phyloP scores from a whole-genome alignment of 2,113 vertebrate genomes.

The Bombycilla garrulus region DNA sequence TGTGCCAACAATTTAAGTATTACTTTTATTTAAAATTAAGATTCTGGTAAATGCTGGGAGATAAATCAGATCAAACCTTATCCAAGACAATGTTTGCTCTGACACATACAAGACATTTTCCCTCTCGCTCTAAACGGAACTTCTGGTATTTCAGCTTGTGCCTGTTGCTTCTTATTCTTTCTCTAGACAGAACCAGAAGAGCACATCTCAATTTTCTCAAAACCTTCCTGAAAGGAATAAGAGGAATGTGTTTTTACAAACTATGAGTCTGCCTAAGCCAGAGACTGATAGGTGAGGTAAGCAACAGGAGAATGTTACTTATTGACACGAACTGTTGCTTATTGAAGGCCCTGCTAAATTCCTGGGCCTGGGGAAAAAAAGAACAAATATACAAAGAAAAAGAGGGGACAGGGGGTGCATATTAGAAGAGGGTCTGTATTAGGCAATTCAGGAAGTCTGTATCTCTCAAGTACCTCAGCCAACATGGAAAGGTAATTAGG shows the following conservation, averaged over 20 bases:
- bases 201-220: not conserved
- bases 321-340: not conserved
- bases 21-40: not conserved
- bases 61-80: not conserved
- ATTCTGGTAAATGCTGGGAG: not conserved
- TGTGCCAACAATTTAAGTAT: not conserved
- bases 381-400: no score
- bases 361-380: not conserved
- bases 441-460: not conserved
- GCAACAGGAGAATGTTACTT: not conserved
- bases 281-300: not conserved
- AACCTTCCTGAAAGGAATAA: not conserved
- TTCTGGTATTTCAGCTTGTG: not conserved
- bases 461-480: not conserved
- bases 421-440: not conserved
- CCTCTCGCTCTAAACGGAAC: not conserved
- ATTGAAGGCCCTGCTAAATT: not conserved
- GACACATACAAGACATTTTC: not conserved
- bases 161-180: not conserved
- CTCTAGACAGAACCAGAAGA: not conserved
- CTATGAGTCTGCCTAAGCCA: not conserved
- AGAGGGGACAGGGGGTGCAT: accelerated
- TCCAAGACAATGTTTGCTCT: not conserved
- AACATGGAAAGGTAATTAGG: not conserved
- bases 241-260: not conserved